Conservation (phyloP, 2,113 vertebrate species). For the Coregonus clupeaformis region DNA sequence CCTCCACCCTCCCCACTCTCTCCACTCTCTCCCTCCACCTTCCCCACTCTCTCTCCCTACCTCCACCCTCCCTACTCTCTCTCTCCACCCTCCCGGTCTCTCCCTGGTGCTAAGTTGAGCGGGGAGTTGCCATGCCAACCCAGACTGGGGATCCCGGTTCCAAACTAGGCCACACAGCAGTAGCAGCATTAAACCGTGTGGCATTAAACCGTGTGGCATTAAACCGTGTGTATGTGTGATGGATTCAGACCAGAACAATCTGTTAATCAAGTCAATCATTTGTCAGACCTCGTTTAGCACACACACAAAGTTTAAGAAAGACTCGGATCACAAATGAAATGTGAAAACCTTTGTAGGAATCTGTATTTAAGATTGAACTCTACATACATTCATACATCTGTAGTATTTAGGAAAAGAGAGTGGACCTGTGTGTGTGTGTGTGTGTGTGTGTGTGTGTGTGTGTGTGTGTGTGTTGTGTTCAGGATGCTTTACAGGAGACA, state of each 20-base stretch:
- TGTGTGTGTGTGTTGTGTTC: background rate
- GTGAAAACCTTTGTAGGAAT: conserved; percentile 69
- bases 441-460: no score
- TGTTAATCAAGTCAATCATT: conserved; percentile 4
- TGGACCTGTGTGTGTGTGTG: conserved; percentile 23
- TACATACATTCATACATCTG: conserved; percentile 73
- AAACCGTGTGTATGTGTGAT: background rate
- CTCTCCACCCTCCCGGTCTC: background rate
- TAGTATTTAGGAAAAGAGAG: conserved; percentile 28
- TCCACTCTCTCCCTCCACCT: background rate
- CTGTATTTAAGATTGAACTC: conserved; percentile 62
- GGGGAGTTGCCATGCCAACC: conserved; percentile 60
- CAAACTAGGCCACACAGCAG: conserved; percentile 34
- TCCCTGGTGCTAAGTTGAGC: conserved; percentile 27
- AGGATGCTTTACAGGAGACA: no score
- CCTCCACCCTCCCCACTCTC: no score
- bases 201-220: background rate
- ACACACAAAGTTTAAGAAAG: conserved; percentile 2
- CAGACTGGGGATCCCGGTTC: conserved; percentile 50
- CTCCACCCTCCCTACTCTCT: no score
- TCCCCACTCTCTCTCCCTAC: background rate
- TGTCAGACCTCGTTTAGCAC: no score
- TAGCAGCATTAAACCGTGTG: background rate
- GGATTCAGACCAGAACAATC: background rate
- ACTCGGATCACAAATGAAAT: conserved; percentile 40